These are phyloP conservation scores for Drosophila birchii DNA, from an alignment of 2,888 invertebrate species.

Conservation along the genomic window DNA sequence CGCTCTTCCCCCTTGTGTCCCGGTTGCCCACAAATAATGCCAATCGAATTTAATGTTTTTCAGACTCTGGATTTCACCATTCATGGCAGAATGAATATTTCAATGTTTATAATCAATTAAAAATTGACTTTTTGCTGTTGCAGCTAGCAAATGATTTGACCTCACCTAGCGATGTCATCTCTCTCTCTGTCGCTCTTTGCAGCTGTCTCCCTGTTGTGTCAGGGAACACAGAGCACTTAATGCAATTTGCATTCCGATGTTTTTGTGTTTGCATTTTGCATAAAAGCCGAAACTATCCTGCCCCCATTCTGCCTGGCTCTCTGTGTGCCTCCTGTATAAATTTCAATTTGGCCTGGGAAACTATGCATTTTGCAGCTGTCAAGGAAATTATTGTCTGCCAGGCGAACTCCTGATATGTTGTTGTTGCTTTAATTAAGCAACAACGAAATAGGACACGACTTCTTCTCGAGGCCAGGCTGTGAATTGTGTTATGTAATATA, in stretches of 20 bases:
- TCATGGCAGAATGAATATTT: conserved; percentile 30
- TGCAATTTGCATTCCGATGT: conserved; percentile 69
- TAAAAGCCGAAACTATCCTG: conserved; percentile 45
- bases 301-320: conserved; percentile 22
- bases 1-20: conserved; percentile 9
- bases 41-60: conserved; percentile 36
- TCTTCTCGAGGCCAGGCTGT: conserved; percentile 23
- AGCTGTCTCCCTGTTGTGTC: conserved; percentile 29
- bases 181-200: not conserved
- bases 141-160: conserved; percentile 39
- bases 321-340: conserved; percentile 57
- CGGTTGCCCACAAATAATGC: conserved; percentile 32
- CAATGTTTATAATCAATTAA: conserved; percentile 47
- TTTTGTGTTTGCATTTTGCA: conserved; percentile 50
- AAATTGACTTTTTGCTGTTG: conserved; percentile 40
- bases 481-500: conserved; percentile 7
- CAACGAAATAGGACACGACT: conserved; percentile 51
- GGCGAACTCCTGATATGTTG: conserved; percentile 37
- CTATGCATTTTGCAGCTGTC: conserved; percentile 72
- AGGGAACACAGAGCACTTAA: conserved; percentile 60
- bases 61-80: conserved; percentile 10
- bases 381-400: conserved; percentile 69
- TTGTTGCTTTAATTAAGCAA: conserved; percentile 67
- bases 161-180: conserved; percentile 11
- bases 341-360: conserved; percentile 73